phyloP scores from a whole-genome alignment of 2,113 vertebrate genomes.

The Piaya cayana region DNA sequence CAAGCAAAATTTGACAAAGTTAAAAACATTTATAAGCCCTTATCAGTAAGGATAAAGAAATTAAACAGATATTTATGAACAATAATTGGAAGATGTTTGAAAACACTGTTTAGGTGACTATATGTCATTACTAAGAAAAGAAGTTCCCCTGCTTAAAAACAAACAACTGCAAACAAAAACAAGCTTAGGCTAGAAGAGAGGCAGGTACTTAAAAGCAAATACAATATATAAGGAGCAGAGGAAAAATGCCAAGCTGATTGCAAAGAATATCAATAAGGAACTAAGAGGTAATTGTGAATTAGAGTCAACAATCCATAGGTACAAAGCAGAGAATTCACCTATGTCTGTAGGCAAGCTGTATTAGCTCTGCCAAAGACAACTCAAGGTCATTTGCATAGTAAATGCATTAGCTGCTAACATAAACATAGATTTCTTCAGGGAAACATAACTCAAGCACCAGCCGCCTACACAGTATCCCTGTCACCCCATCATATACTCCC shows the following conservation, averaged over 20 bases:
- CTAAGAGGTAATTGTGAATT: constrained; percentile 35
- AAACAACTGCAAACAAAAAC: constrained; percentile 34
- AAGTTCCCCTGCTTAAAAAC: constrained; percentile 1
- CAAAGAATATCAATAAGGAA: constrained; percentile 62
- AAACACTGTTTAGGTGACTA: background rate
- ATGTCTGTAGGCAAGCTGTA: background rate
- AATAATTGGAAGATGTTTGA: background rate
- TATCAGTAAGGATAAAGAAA: background rate
- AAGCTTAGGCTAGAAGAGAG: constrained; percentile 22
- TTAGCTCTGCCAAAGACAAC: constrained; percentile 18
- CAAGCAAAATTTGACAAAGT: background rate
- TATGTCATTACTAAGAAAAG: background rate
- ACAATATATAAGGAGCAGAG: background rate
- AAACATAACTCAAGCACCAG: background rate
- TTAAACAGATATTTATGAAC: background rate
- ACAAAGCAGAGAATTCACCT: background rate
- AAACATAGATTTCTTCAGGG: constrained; percentile 9
- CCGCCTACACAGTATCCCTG: rapidly evolving
- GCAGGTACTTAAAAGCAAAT: constrained; percentile 40
- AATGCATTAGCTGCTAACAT: background rate
- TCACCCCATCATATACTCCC: background rate
- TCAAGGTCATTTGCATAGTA: constrained; percentile 42
- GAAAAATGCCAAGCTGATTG: constrained; percentile 51
- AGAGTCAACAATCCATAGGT: constrained; percentile 24
- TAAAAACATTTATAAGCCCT: background rate